Base-by-base conservation (phyloP, 1,140 invertebrate species). In the Drosophila sucinea region DNA sequence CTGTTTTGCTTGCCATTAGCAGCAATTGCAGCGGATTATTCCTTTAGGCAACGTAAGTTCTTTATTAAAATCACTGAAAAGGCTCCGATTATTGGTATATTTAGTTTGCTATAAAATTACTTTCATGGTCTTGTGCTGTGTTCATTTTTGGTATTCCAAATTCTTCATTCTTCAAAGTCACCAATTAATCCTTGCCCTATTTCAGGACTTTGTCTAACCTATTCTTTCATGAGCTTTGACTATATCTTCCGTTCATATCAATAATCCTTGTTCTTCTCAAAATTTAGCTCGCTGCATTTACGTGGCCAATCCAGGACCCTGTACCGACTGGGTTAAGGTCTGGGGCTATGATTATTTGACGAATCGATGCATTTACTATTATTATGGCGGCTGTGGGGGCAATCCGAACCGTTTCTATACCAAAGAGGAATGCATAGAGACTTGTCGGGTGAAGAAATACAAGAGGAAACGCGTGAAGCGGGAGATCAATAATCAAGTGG, bases 301-400 rank as follows among this genome's bases (percentile, higher is more conserved):
- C 56, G 40, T 81, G 33, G 82, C 82, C 0, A 72, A 71, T 67
- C 35, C 61, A 0, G 81, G 82, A 10, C 73, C 67, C 29, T 84
- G 81, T 23, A 17, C 67, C 4, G 51, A 68, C 5, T 64, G 38
- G 7, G 10, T 56, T 0, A 77, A 81, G 7, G 81, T 84, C 17
- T 84, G 75, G 62, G 81, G 81, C 30, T 84, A 67, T 29, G 81
- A 84, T 41, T 84, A 85, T 4, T 1, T 74, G 1, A 84, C 67
- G 3, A 84, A 84, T 71, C 77, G 81, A 0, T 84, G 81, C 47
- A 84, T 85, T 2, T 73, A 77, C 54, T 84, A 44, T 40, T 63
- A 55, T 23, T 84, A 84, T 10, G 78, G 78, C 3, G 81, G 81
- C n/a, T 84, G 81, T 55, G 81, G 81, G 2, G 81, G 81, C 1